Evolutionary conservation across 2,113 vertebrate genomes (phyloP), one percentile per base, ranked within the genome.

Genomic region (Neolamprologus falcicula): DNA sequence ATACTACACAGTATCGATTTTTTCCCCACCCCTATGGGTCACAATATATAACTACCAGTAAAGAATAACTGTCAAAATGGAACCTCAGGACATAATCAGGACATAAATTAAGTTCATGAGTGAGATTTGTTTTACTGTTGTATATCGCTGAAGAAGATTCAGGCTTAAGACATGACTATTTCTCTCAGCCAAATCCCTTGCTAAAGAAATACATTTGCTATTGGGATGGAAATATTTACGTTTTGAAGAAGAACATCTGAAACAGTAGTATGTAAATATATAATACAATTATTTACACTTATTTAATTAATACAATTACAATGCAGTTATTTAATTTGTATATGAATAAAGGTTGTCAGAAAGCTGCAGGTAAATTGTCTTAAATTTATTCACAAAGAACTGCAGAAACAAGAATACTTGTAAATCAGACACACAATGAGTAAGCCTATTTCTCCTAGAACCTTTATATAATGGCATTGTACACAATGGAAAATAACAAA

Each of bases 21-120:
- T 7, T 0, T 0, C 13, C 42, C 42, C 42, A 45, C 42, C 42
- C 13, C 42, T 45, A 45, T 45, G 21, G 66, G 21, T 47, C 21
- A 28, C 88, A 82, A 84, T 94, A 61, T 31, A n/a, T 47, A 14
- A 42, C 37, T 71, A 73, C 82, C 80, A 84, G 59, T 24, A 45
- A 89, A 83, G 45, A 52, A 63, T 61, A n/a, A 8, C 28, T 52
- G n/a, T 42, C 5, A 76, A 89, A 94, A 94, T 90, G 83, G 47
- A 37, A 80, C 55, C 61, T 28, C 8, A 0, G 57, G 3, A 55
- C 54, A 14, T 57, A 26, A 45, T 26, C 13, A 45, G 37, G 21
- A 76, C 42, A 92, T 86, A 92, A 79, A 91, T 93, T 11, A 89
- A 54, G 37, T 21, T 83, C 19, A 45, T 90, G 83, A 85, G 92